Conservation (phyloP, 2,888 invertebrate genomes). For the Nephrotoma flavescens region DNA sequence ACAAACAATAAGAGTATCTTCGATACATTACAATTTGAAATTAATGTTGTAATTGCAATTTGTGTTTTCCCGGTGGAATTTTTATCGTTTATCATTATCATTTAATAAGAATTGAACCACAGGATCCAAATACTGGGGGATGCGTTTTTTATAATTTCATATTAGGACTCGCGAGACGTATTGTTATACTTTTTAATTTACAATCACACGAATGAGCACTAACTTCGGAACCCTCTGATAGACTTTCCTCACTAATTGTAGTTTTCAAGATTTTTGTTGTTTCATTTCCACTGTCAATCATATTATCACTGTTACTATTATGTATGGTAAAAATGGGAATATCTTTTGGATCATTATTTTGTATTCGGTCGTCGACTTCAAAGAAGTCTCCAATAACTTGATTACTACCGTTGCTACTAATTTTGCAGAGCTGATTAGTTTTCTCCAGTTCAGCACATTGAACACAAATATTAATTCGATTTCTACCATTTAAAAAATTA, state of each 20-base stretch:
- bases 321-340: neutral
- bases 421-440: neutral
- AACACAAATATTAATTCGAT: slow-evolving; percentile 1
- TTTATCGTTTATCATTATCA: no score
- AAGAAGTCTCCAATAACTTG: neutral
- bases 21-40: no score
- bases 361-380: neutral
- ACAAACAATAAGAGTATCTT: no score
- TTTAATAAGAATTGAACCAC: no score
- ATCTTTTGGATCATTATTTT: neutral
- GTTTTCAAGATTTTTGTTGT: slow-evolving; percentile 1
- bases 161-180: slow-evolving; percentile 4
- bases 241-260: slow-evolving; percentile 9
- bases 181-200: slow-evolving; percentile 9
- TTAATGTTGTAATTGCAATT: no score
- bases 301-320: neutral
- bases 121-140: no score
- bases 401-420: neutral
- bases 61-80: no score
- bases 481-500: neutral
- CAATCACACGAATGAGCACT: slow-evolving; percentile 6
- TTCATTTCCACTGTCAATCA: slow-evolving; percentile 3
- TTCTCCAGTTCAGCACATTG: neutral
- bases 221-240: slow-evolving; percentile 8
- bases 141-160: neutral